These are phyloP conservation scores for Ophraella communa DNA, from an alignment of 2,888 invertebrate genomes.

Conservation along the genomic window DNA sequence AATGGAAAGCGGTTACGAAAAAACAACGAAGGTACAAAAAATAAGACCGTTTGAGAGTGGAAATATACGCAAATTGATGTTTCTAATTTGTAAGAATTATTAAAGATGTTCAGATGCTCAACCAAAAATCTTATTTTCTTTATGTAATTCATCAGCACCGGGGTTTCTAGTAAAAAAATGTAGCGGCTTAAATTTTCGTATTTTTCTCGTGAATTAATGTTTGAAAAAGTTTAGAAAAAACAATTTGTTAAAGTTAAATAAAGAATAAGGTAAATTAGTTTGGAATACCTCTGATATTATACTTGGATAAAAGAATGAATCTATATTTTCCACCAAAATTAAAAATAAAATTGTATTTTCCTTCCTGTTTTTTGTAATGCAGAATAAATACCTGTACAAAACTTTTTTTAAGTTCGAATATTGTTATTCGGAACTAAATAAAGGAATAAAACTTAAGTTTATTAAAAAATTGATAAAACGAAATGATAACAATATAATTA, in stretches of 20 bases:
- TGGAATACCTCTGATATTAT: neutral
- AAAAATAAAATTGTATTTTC: no score
- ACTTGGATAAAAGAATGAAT: no score
- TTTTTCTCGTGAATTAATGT: neutral
- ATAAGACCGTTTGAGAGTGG: neutral
- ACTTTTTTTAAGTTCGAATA: no score
- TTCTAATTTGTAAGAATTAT: conserved; percentile 4
- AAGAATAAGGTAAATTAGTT: neutral
- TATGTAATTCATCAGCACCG: neutral
- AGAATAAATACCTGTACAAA: no score
- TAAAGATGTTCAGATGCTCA: neutral
- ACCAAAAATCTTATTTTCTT: conserved; percentile 2
- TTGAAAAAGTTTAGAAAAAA: neutral
- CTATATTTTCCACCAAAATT: no score
- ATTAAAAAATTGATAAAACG: no score
- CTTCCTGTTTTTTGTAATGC: no score
- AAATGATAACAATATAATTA: no score
- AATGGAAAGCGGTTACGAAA: neutral
- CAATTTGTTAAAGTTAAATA: neutral
- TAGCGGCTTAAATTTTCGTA: neutral
- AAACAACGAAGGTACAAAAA: neutral
- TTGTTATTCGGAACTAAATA: no score
- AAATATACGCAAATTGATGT: neutral
- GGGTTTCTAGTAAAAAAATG: neutral
- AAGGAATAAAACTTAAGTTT: no score